These are phyloP conservation scores for Piprites chloris DNA, from an alignment of 2,113 vertebrate genomes.

Conservation along the genomic window DNA sequence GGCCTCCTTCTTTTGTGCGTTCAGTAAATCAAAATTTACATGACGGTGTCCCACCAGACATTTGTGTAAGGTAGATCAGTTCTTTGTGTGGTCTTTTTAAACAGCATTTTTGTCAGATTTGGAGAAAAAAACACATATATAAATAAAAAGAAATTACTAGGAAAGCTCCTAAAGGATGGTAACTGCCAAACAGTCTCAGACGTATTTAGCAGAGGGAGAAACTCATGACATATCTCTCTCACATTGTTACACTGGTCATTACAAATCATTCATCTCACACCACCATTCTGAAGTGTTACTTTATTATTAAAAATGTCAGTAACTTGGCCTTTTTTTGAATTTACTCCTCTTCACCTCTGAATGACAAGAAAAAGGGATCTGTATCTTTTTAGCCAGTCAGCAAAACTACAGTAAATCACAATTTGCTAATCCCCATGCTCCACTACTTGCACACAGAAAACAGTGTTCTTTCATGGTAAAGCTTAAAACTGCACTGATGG, in stretches of 20 bases:
- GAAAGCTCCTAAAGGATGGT: conserved; percentile 14
- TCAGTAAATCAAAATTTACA: conserved; percentile 54
- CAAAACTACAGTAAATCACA: background rate
- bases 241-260: conserved; percentile 41
- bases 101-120: conserved; percentile 35
- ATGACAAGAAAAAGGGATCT: conserved; percentile 42
- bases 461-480: background rate
- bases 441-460: background rate
- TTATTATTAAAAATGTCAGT: conserved; percentile 58
- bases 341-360: conserved; percentile 50
- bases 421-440: background rate
- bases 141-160: conserved; percentile 25
- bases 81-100: conserved; percentile 53
- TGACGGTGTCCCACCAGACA: conserved; percentile 1
- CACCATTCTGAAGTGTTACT: conserved; percentile 53
- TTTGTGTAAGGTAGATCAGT: background rate
- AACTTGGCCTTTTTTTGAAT: conserved; percentile 43
- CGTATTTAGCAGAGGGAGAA: background rate
- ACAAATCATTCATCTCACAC: conserved; percentile 20
- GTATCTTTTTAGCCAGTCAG: conserved; percentile 57
- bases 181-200: background rate
- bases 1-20: conserved; percentile 27
- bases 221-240: conserved; percentile 2
- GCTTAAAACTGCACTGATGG: background rate
- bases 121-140: background rate